phyloP scores from a whole-genome alignment of 2,888 invertebrate species.

The Drosophila seclusa region DNA sequence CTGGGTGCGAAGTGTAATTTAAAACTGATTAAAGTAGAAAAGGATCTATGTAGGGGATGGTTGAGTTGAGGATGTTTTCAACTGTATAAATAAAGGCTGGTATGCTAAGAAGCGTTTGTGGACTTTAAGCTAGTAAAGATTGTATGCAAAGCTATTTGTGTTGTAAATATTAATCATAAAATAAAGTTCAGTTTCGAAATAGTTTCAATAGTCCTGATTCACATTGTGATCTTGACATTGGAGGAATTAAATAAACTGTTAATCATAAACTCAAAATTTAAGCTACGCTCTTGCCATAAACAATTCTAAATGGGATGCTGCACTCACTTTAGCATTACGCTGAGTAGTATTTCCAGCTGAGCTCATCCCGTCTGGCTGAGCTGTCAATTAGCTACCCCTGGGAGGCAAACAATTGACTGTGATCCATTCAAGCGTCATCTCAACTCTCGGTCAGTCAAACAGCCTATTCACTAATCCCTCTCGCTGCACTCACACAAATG shows the following conservation, averaged over 20 bases:
- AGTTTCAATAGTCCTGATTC: not conserved
- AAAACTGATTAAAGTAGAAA: slow-evolving; percentile 4
- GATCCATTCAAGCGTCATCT: slow-evolving; percentile 47
- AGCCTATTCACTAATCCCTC: slow-evolving; percentile 36
- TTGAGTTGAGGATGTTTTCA: not conserved
- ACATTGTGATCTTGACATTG: not conserved
- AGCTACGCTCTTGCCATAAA: slow-evolving; percentile 8
- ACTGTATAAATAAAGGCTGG: not conserved
- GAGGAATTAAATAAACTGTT: not conserved
- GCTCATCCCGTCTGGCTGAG: slow-evolving; percentile 48
- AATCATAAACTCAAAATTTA: slow-evolving; percentile 3
- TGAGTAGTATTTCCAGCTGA: slow-evolving; percentile 44
- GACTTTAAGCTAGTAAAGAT: not conserved
- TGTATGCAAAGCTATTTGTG: not conserved
- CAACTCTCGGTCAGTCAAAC: slow-evolving; percentile 31
- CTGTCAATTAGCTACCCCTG: slow-evolving; percentile 48
- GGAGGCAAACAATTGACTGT: slow-evolving; percentile 19
- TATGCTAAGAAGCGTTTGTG: not conserved
- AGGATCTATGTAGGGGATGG: not conserved
- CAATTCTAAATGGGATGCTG: not conserved
- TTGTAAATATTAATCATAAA: not conserved
- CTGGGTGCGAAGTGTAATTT: slow-evolving; percentile 5
- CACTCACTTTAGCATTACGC: not conserved
- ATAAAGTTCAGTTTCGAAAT: not conserved
- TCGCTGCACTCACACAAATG: slow-evolving; percentile 31